Conservation (phyloP, 2,888 invertebrate genomes). For the Therioaphis trifolii region DNA sequence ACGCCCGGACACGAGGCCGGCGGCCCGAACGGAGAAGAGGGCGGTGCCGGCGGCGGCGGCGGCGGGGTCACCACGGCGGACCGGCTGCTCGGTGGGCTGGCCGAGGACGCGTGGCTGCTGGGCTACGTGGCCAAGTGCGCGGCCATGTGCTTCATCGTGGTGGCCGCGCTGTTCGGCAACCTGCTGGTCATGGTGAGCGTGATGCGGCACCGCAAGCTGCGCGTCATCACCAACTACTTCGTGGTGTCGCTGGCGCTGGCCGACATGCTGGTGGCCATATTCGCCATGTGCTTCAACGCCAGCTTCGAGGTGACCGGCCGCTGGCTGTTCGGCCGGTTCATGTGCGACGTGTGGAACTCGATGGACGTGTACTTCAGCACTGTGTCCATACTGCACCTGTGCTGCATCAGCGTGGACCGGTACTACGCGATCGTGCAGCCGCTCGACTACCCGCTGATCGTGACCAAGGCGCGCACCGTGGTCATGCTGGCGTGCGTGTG, state of each 20-base stretch:
- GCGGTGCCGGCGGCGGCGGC: background rate
- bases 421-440: conserved; percentile 95
- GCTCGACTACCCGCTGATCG: conserved; percentile 90
- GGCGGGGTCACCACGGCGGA: background rate
- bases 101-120: conserved; percentile 14
- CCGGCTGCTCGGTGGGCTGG: background rate
- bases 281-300: conserved; percentile 95
- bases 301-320: conserved; percentile 85
- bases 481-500: conserved; percentile 90
- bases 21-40: background rate
- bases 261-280: conserved; percentile 92
- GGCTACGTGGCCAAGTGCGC: conserved; percentile 72
- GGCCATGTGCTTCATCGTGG: conserved; percentile 88
- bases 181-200: conserved; percentile 88
- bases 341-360: conserved; percentile 97
- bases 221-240: conserved; percentile 94
- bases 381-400: conserved; percentile 91
- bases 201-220: conserved; percentile 80
- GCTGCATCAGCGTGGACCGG: conserved; percentile 87
- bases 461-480: conserved; percentile 84
- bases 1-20: background rate
- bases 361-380: conserved; percentile 95
- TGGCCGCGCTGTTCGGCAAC: conserved; percentile 90
- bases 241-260: conserved; percentile 94
- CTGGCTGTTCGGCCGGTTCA: conserved; percentile 90